Percentiles rank a stretch among this genome's conserved stretches.
These are phyloP conservation scores for Aldabrachelys gigantea DNA, from an alignment of 2,113 vertebrate genomes.

Conservation along the genomic window DNA sequence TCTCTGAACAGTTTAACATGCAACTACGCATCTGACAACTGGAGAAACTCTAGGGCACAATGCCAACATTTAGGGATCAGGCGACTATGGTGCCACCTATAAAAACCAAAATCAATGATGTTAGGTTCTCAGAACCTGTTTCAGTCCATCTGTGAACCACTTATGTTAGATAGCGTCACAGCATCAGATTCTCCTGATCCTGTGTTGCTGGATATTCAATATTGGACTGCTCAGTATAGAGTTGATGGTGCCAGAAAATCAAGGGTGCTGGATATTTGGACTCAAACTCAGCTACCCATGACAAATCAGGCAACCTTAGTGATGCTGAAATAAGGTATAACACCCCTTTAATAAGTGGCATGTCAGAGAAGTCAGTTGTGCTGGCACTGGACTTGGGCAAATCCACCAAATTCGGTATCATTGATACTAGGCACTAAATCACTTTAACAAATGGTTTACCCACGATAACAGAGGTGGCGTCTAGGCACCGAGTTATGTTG, in stretches of 20 bases:
- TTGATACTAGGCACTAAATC: neutral
- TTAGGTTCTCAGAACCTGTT: neutral
- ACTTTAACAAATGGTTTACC: neutral
- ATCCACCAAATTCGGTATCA: neutral
- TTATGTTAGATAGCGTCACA: neutral
- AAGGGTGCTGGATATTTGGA: neutral
- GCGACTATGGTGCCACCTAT: neutral
- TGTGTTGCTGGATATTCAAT: neutral
- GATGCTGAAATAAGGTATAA: neutral
- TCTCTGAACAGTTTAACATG: neutral
- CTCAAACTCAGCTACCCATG: fast-evolving
- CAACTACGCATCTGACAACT: neutral
- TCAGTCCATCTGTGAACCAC: neutral
- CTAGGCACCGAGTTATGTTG: neutral
- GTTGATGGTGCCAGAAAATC: neutral
- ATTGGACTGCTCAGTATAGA: neutral
- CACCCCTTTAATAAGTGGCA: neutral
- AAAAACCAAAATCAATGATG: neutral
- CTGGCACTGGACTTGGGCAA: neutral
- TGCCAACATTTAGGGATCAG: neutral
- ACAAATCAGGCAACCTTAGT: neutral
- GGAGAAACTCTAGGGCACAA: neutral
- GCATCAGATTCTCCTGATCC: neutral
- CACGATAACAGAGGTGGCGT: neutral
- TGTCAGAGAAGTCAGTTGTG: neutral